These are phyloP conservation scores for Agrilus biguttatus DNA, from an alignment of 2,888 invertebrate genomes.

Conservation along the genomic window DNA sequence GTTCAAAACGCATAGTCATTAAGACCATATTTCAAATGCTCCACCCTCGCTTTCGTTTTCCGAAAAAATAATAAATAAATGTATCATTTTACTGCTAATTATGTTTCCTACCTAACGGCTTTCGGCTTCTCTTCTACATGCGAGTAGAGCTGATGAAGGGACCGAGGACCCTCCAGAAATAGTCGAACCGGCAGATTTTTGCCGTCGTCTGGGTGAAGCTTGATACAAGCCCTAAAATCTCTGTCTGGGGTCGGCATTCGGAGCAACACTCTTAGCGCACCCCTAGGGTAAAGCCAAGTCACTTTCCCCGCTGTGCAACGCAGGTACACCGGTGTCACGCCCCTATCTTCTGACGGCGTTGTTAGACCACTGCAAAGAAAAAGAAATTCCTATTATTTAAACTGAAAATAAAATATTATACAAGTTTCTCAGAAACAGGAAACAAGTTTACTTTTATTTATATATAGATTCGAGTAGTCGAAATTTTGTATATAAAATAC, in stretches of 20 bases:
- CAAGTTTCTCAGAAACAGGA: too few species aligned
- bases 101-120: conserved; percentile 21
- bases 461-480: too few species aligned
- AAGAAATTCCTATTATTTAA: background rate
- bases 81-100: conserved; percentile 1
- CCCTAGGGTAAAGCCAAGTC: conserved; percentile 62
- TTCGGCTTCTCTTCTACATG: conserved; percentile 38
- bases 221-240: conserved; percentile 58
- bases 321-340: conserved; percentile 62
- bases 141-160: conserved; percentile 43
- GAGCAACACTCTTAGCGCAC: conserved; percentile 54
- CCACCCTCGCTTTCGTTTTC: background rate
- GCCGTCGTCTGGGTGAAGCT: conserved; percentile 31
- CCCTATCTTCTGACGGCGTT: conserved; percentile 35
- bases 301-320: conserved; percentile 58
- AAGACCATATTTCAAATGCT: too few species aligned
- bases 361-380: conserved; percentile 42
- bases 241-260: conserved; percentile 39
- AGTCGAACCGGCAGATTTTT: conserved; percentile 37
- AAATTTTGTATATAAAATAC: too few species aligned
- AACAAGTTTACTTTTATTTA: too few species aligned
- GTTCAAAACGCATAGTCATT: too few species aligned
- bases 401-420: too few species aligned
- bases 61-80: background rate
- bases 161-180: conserved; percentile 48